Percentiles rank a stretch among this genome's conserved stretches.
phyloP scores from a whole-genome alignment of 2,888 invertebrate species.

The Drosophila nigricruria region DNA sequence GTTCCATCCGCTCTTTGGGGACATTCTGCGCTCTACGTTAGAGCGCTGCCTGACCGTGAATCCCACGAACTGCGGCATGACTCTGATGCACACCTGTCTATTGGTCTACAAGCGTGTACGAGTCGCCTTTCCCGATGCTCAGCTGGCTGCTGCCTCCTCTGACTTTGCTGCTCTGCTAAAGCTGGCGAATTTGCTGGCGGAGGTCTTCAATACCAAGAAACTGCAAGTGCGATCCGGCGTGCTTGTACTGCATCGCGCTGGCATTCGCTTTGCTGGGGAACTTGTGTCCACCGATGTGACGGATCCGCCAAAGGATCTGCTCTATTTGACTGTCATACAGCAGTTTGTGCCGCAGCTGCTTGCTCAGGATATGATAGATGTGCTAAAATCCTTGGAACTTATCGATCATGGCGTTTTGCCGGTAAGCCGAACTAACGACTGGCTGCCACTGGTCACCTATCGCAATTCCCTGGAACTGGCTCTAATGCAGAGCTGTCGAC shows the following conservation, averaged over 20 bases:
- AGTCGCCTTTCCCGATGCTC: neutral
- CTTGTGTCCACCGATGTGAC: neutral
- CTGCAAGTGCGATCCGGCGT: slow-evolving; percentile 40
- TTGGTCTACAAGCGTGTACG: slow-evolving; percentile 31
- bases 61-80: slow-evolving; percentile 59
- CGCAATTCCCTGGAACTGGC: slow-evolving; percentile 26
- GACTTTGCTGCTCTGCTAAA: slow-evolving; percentile 36
- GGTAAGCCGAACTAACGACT: slow-evolving; percentile 1
- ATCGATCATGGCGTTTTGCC: slow-evolving; percentile 27
- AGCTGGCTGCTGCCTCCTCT: slow-evolving; percentile 2
- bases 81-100: slow-evolving; percentile 60
- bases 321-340: slow-evolving; percentile 41
- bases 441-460: slow-evolving; percentile 46
- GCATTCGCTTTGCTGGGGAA: slow-evolving; percentile 52
- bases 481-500: slow-evolving; percentile 17
- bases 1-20: slow-evolving; percentile 47
- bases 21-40: slow-evolving; percentile 50
- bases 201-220: slow-evolving; percentile 26
- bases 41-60: slow-evolving; percentile 46
- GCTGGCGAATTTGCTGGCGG: slow-evolving; percentile 41
- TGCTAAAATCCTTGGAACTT: slow-evolving; percentile 24
- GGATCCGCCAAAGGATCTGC: slow-evolving; percentile 30
- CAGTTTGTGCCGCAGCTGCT: slow-evolving; percentile 59
- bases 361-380: slow-evolving; percentile 43
- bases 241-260: slow-evolving; percentile 48